Conservation (phyloP, 1,140 invertebrate genomes). For the Asobara japonica region DNA sequence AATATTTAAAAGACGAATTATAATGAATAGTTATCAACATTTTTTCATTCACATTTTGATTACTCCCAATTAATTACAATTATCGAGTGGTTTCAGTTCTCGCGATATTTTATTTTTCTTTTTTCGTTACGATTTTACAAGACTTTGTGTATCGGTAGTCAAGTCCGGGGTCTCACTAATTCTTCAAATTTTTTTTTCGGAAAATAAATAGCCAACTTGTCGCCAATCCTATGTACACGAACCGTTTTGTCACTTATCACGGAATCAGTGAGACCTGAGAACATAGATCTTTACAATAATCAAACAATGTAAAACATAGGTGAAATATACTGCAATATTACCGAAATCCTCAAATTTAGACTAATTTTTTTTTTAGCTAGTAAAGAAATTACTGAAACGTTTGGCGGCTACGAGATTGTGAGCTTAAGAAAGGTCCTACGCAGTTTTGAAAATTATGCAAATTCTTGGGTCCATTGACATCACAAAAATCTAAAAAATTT, state of each 20-base stretch:
- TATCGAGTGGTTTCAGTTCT: slow-evolving; percentile 9
- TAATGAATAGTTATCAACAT: slow-evolving; percentile 4
- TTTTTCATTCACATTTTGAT: not conserved
- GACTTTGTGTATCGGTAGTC: not conserved
- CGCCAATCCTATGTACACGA: not conserved
- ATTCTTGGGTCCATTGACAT: too few species aligned
- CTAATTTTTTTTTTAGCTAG: not conserved
- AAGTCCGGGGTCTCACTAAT: not conserved
- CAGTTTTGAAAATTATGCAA: too few species aligned
- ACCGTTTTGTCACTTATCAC: not conserved
- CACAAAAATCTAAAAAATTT: too few species aligned
- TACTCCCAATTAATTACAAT: not conserved
- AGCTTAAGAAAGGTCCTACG: too few species aligned
- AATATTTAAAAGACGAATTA: slow-evolving; percentile 18
- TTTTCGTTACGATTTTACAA: not conserved
- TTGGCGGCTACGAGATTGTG: slow-evolving; percentile 13
- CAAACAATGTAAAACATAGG: slow-evolving; percentile 5
- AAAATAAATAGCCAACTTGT: not conserved
- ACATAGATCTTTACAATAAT: not conserved
- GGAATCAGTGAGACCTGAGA: not conserved
- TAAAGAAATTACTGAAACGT: not conserved
- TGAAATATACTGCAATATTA: not conserved
- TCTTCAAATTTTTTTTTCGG: not conserved
- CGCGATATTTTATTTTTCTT: slow-evolving; percentile 17
- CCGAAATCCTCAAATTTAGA: not conserved